Evolutionary conservation across 2,797 vertebrate species (phyloP).

Genomic region (Semaprochilodus insignis): DNA sequence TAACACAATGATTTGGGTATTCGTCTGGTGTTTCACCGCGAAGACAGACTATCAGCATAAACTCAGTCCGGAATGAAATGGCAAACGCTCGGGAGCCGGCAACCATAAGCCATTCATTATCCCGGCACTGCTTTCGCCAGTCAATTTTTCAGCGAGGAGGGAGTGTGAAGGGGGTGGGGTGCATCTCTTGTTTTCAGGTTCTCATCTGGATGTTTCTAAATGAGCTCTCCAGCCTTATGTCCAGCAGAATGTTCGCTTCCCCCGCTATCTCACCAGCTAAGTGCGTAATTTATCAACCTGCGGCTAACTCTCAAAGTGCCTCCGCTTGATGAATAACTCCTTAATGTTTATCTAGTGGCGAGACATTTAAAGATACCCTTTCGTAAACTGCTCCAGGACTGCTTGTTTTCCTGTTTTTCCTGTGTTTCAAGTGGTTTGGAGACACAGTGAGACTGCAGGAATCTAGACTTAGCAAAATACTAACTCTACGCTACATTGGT

Average conservation of each 20-base stretch:
- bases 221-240: conserved; percentile 32
- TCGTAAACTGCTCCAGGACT: not conserved
- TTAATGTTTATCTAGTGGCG: conserved; percentile 49
- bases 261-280: conserved; percentile 40
- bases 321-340: conserved; percentile 55
- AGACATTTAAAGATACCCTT: conserved; percentile 33
- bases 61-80: not conserved
- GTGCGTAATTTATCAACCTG: conserved; percentile 50
- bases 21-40: not conserved
- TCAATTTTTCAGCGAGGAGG: not conserved
- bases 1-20: not conserved
- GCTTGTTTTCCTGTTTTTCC: not conserved
- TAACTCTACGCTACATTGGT: not conserved
- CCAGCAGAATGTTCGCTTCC: conserved; percentile 37
- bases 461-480: conserved; percentile 15
- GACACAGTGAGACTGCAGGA: not conserved
- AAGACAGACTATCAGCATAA: not conserved
- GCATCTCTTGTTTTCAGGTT: conserved; percentile 32
- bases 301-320: conserved; percentile 47
- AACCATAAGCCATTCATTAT: conserved; percentile 3
- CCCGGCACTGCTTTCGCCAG: not conserved
- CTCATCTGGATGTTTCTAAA: conserved; percentile 20
- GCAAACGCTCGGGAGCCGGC: not conserved
- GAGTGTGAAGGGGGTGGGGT: not conserved
- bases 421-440: not conserved